These are phyloP conservation scores for Oncorhynchus masou DNA, from an alignment of 2,113 vertebrate species.

Conservation along the genomic window DNA sequence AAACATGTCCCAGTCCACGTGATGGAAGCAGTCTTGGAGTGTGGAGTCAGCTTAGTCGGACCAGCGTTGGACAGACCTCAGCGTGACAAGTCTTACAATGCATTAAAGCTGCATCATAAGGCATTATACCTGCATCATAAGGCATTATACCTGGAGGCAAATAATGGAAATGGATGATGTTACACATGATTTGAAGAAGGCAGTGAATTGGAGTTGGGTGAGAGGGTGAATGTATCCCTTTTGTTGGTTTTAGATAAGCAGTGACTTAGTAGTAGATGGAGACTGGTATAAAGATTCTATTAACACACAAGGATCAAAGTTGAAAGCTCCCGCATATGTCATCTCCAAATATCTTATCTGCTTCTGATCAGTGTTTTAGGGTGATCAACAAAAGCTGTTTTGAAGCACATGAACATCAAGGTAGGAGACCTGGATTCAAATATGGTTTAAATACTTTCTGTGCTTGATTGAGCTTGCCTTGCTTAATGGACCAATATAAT, in stretches of 20 bases:
- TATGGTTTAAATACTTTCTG: too few species aligned
- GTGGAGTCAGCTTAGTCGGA: too few species aligned
- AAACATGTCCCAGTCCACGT: too few species aligned
- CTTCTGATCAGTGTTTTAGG: neutral
- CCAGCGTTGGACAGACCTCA: too few species aligned
- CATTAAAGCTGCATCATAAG: neutral
- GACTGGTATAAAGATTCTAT: conserved; percentile 46
- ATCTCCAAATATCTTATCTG: neutral
- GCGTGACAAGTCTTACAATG: neutral
- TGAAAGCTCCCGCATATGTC: neutral
- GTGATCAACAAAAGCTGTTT: neutral
- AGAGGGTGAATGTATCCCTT: conserved; percentile 26
- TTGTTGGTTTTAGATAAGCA: conserved; percentile 48
- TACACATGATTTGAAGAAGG: neutral
- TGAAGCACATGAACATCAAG: neutral
- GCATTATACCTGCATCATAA: too few species aligned
- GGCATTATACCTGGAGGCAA: too few species aligned
- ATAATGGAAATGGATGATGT: neutral
- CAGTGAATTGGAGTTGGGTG: neutral
- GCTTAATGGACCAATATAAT: too few species aligned
- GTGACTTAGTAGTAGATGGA: conserved; percentile 22
- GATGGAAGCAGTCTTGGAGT: too few species aligned
- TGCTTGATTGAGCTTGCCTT: too few species aligned
- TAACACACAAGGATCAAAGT: conserved; percentile 15
- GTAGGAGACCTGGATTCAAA: neutral